Evolutionary conservation across 2,113 vertebrate species (phyloP), one percentile per base, ranked within the genome.

Genomic region (Pagrus major): DNA sequence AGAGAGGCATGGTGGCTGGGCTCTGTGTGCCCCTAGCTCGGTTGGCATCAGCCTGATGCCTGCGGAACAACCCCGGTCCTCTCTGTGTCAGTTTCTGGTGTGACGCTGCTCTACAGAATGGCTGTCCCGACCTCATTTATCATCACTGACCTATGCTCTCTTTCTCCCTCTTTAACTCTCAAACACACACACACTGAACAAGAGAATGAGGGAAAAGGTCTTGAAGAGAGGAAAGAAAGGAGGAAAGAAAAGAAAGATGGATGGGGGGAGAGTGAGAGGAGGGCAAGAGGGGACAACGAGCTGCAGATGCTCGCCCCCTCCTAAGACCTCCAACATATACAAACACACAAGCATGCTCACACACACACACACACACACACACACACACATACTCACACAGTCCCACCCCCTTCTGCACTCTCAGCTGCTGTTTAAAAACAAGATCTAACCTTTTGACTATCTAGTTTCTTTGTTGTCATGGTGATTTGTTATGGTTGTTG

Each of bases 101-200:
- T 68, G 63, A 83, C 55, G 18, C 27, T 20, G 60, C 66, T 47
- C 15, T 76, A 2, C 72, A 81, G 51, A 83, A n/a, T 6, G 20
- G 25, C 70, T 15, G 52, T 52, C 81, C 25, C 14, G 7, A 39
- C 41, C 76, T 88, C 79, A 81, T 88, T 90, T 65, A 88, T 90
- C 88, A 89, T 81, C 55, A 37, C 64, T 76, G 83, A 88, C 81
- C 86, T 86, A 9, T 58, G 80, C 76, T 64, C 80, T 37, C 56
- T 58, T 18, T 21, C 11, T 60, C 52, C 44, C n/a, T 49, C 1
- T 23, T 21, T 44, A 42, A n/a, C 64, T 25, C 65, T 18, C 35
- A 31, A 37, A 27, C 44, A 54, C 51, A 44, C n/a, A 59, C 25
- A 21, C 15, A 37, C 6, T n/a, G 44, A 60, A 23, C 5, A 44